Percentiles rank a stretch among this genome's conserved stretches.
phyloP scores from a whole-genome alignment of 2,797 vertebrate species.

The Masticophis lateralis region DNA sequence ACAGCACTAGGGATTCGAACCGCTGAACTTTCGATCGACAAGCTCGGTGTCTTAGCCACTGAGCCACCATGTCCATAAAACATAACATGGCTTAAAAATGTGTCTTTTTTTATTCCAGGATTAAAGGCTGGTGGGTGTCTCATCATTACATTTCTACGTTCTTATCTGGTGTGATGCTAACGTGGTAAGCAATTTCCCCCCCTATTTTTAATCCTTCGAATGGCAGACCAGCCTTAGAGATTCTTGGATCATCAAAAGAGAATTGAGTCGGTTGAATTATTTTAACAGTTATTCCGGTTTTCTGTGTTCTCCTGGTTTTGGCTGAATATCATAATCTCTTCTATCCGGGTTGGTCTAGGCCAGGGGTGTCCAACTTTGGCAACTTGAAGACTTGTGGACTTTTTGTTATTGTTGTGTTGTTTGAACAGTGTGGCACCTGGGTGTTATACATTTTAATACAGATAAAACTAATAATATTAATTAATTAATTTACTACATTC shows the following conservation, averaged over 20 bases:
- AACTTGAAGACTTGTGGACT: neutral
- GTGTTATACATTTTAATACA: no score
- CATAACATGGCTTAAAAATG: rapidly evolving
- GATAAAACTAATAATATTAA: no score
- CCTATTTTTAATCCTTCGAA: neutral
- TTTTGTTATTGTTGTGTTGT: no score
- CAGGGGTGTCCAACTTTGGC: rapidly evolving
- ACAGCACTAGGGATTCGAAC: no score
- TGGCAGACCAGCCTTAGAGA: neutral
- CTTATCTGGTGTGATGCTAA: slow-evolving; percentile 96
- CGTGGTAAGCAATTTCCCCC: slow-evolving; percentile 82
- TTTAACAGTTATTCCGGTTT: neutral
- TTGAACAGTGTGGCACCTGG: no score
- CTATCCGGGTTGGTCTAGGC: neutral
- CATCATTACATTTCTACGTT: slow-evolving; percentile 98
- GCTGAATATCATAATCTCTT: neutral
- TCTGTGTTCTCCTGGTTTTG: no score
- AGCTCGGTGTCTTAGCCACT: no score
- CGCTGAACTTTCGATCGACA: no score
- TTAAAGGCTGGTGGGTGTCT: slow-evolving; percentile 99
- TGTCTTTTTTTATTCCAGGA: slow-evolving; percentile 69
- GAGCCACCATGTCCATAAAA: no score
- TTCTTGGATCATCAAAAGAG: neutral
- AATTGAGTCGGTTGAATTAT: neutral
- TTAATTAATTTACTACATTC: no score